Conservation (phyloP, 1,140 invertebrate species). For the Eriosoma lanigerum region DNA sequence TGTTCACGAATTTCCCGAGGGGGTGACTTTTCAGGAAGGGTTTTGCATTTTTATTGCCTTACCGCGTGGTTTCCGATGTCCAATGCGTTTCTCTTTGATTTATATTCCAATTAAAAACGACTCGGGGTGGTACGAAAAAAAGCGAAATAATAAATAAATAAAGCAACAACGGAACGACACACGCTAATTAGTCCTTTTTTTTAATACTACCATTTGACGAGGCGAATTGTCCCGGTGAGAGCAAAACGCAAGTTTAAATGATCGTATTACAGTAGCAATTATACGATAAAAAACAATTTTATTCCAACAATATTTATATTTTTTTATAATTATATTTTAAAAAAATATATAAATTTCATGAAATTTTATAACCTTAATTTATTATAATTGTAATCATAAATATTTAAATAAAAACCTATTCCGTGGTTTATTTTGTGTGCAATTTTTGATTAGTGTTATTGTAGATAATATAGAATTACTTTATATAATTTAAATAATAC, state of each 20-base stretch:
- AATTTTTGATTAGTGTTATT: too few species aligned
- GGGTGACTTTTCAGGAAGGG: constrained; percentile 45
- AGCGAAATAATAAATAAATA: not conserved
- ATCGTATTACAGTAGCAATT: not conserved
- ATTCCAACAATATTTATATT: too few species aligned
- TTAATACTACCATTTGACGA: not conserved
- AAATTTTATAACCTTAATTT: too few species aligned
- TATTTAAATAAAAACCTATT: too few species aligned
- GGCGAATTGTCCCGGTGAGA: not conserved
- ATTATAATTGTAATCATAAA: too few species aligned
- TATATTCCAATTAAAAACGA: constrained; percentile 48
- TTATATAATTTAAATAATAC: too few species aligned
- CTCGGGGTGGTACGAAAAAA: constrained; percentile 20
- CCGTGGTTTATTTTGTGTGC: too few species aligned
- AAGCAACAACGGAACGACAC: constrained; percentile 19
- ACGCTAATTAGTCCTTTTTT: constrained; percentile 47
- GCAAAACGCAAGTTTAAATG: not conserved
- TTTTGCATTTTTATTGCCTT: constrained; percentile 45
- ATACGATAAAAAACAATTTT: not conserved
- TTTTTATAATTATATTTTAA: too few species aligned
- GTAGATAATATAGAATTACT: too few species aligned
- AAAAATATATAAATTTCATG: too few species aligned
- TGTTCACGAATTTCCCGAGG: constrained; percentile 38
- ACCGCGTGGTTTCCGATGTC: constrained; percentile 47
- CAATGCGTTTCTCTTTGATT: constrained; percentile 43